Conservation (phyloP, 2,797 vertebrate species). For the Fringilla coelebs region DNA sequence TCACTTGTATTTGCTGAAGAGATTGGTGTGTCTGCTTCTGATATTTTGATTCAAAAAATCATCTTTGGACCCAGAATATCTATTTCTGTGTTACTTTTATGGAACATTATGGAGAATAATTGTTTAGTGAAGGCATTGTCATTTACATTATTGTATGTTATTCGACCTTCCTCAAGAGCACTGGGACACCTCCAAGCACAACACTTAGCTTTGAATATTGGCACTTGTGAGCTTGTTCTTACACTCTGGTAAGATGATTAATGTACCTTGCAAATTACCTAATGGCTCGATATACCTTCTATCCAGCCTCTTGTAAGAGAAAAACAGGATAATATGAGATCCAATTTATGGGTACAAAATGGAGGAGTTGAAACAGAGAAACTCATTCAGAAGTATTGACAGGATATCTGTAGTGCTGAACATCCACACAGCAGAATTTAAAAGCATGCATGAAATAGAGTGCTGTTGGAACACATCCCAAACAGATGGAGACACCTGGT, state of each 20-base stretch:
- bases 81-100: neutral
- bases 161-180: neutral
- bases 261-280: conserved; percentile 20
- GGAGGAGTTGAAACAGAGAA: neutral
- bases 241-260: neutral
- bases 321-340: neutral
- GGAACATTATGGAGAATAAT: neutral
- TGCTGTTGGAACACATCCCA: neutral
- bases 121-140: neutral
- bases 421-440: neutral
- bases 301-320: neutral
- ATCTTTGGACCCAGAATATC: neutral
- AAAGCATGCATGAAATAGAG: neutral
- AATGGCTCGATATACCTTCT: neutral
- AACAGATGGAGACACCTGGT: neutral
- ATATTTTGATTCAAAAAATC: neutral
- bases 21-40: neutral
- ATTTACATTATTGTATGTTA: neutral
- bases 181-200: neutral
- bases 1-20: neutral
- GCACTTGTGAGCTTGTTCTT: neutral
- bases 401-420: neutral
- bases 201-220: neutral
- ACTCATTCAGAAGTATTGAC: neutral
- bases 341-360: neutral